These are phyloP conservation scores for Calameuta pallipes DNA, from an alignment of 2,888 invertebrate genomes.

Conservation along the genomic window DNA sequence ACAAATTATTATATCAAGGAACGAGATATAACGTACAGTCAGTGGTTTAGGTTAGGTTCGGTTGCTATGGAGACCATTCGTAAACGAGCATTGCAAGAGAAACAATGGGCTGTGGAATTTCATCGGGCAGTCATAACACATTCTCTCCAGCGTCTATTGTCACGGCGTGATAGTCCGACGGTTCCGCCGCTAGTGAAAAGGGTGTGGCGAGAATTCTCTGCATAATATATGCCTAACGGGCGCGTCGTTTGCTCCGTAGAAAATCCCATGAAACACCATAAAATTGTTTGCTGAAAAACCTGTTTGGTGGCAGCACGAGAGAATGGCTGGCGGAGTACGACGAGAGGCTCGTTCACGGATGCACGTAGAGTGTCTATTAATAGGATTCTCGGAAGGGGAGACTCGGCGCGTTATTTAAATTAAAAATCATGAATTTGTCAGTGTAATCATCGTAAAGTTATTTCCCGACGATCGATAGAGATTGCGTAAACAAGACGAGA, in stretches of 20 bases:
- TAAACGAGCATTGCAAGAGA: neutral
- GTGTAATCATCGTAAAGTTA: neutral
- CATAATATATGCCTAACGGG: neutral
- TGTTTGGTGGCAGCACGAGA: neutral
- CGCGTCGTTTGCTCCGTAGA: neutral
- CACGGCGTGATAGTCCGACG: neutral
- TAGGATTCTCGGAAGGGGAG: neutral
- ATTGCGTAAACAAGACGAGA: neutral
- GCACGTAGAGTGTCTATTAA: neutral
- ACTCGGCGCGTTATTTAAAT: neutral
- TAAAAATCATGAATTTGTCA: neutral
- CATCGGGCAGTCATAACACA: neutral
- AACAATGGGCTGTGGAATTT: neutral
- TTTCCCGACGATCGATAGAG: neutral
- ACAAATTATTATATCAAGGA: neutral
- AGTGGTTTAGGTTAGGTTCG: neutral
- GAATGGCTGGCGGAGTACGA: neutral
- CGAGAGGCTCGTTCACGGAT: neutral
- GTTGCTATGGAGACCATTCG: neutral
- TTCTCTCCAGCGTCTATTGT: neutral
- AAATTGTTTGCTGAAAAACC: neutral
- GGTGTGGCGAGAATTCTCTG: neutral
- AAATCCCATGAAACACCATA: neutral
- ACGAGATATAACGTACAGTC: neutral
- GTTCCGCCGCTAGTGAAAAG: neutral